A percentile compares a stretch with the other conserved stretches of the same genome.
Evolutionary conservation across 1,140 invertebrate genomes (phyloP).

Genomic region (Sminthurides bifidus): DNA sequence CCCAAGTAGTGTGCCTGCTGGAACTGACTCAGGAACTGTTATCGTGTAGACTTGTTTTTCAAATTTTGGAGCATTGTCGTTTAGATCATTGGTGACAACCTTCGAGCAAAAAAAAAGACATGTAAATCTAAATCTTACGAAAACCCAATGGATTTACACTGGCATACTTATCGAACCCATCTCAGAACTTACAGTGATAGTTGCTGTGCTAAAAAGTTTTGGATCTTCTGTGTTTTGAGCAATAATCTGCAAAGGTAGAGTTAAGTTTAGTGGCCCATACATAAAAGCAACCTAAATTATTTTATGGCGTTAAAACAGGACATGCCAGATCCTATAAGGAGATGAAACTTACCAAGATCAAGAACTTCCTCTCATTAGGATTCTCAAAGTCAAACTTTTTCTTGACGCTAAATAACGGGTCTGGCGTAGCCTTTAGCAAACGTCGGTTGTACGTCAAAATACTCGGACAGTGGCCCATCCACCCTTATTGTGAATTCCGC

Average conservation of each 20-base stretch:
- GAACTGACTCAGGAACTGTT: conserved; percentile 56
- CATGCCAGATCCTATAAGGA: neutral
- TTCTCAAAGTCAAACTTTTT: conserved; percentile 81
- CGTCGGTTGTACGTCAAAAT: conserved; percentile 70
- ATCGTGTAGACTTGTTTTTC: conserved; percentile 48
- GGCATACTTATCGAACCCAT: conserved; percentile 34
- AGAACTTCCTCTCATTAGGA: conserved; percentile 81
- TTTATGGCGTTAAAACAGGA: neutral
- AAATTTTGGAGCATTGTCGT: conserved; percentile 7
- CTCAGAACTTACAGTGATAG: conserved; percentile 70
- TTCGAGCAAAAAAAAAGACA: neutral
- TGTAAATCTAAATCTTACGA: neutral
- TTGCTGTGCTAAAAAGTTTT: conserved; percentile 68
- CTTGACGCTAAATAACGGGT: conserved; percentile 65
- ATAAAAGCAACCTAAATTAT: neutral
- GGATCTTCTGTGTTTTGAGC: conserved; percentile 55
- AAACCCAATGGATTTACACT: neutral
- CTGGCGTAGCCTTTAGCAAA: conserved; percentile 60
- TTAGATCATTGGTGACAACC: neutral
- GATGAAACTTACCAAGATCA: conserved; percentile 54
- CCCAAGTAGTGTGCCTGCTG: conserved; percentile 54
- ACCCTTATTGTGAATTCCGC: conserved; percentile 63
- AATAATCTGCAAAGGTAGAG: conserved; percentile 47
- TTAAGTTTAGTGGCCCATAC: neutral
- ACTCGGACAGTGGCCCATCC: conserved; percentile 59